These are phyloP conservation scores for Glaucopsyche alexis DNA, from an alignment of 2,888 invertebrate species.

Conservation along the genomic window DNA sequence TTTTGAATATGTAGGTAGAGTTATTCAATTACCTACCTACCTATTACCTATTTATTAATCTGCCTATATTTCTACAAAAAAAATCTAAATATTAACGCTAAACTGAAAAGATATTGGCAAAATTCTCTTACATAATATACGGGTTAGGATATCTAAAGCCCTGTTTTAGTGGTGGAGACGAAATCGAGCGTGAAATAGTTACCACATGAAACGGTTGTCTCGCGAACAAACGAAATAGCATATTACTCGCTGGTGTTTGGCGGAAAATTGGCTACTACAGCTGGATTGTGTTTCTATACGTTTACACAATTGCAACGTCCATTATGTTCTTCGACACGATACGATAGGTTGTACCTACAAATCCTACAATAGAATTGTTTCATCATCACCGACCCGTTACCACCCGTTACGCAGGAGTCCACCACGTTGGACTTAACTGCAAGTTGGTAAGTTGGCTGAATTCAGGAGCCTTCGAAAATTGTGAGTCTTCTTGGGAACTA, in stretches of 20 bases:
- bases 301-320: conserved; percentile 39
- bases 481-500: too few species aligned
- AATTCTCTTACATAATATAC: conserved; percentile 32
- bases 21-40: too few species aligned
- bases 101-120: neutral
- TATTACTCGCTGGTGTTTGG: conserved; percentile 59
- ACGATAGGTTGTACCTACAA: neutral
- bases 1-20: too few species aligned
- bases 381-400: neutral
- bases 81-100: neutral
- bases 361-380: neutral
- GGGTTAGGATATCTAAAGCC: conserved; percentile 43
- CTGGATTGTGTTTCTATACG: conserved; percentile 44
- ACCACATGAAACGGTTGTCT: conserved; percentile 70
- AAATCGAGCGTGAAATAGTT: conserved; percentile 77
- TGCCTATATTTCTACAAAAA: neutral
- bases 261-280: conserved; percentile 69
- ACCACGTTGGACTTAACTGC: too few species aligned
- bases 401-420: too few species aligned
- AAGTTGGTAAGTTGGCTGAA: too few species aligned
- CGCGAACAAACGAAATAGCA: conserved; percentile 71
- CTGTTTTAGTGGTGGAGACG: conserved; percentile 65
- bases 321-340: conserved; percentile 15
- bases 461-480: too few species aligned
- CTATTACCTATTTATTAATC: neutral